Base-by-base conservation (phyloP, 2,113 vertebrate species). In the Ophthalmolycus amberensis region DNA sequence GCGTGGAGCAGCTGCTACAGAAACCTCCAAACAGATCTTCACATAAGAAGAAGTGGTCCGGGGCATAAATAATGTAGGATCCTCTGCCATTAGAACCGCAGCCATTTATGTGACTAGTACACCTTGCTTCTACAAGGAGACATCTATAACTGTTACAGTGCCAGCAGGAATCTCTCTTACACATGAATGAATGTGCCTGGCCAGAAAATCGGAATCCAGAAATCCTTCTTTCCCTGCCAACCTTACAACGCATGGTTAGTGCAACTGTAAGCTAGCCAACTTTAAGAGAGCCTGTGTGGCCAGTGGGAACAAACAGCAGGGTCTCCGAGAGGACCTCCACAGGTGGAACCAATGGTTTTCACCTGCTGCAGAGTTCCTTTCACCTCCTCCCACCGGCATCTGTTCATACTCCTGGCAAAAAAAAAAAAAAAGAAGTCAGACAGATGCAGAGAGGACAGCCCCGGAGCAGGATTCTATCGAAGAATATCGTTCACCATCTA, bases 211-310 rank as follows among this genome's bases (percentile, higher is more conserved):
- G 15, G 50, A 44, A 65, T 65, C 44, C 4, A 52, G 40, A 67
- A 87, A 77, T 66, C 78, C 69, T 76, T 65, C 27, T 71, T 73
- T 62, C 64, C 58, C 50, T 71, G 66, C 59, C 70, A 75, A 40
- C 64, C 32, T 66, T n/a, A 62, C 56, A 15, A 34, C 29, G 32
- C 16, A 69, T 4, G 42, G 66, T 0, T 79, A 62, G 34, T 32
- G 48, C 15, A 65, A 40, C 56, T 66, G 63, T 34, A 63, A 67
- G 27, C 18, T 27, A 25, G 69, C 37, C 56, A 50, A 37, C 16
- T 29, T 14, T 27, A 10, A 48, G 29, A 15, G 52, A 60, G 20
- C 18, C 59, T 10, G 52, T 68, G 77, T 79, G 74, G 68, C 73
- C 58, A 58, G 37, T 10, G 64, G 74, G 62, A 75, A 25, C 71